Percentiles rank a stretch among this genome's conserved stretches.
Conservation (phyloP, 2,797 vertebrate species). For the Hirundo rustica region DNA sequence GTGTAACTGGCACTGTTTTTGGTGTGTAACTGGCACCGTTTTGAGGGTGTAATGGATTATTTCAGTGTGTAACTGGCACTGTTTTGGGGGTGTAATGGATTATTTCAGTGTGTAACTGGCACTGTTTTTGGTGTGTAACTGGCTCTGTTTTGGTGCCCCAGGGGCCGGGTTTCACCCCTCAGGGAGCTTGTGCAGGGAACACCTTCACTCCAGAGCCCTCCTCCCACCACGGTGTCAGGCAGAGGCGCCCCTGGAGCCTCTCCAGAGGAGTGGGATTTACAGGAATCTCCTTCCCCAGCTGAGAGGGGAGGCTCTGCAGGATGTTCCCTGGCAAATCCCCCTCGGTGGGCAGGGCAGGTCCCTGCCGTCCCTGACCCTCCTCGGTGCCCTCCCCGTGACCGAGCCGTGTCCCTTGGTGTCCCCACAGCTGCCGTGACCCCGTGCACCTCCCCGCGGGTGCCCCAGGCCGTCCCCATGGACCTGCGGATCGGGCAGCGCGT, state of each 20-base stretch:
- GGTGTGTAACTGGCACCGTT: too few relatives aligned
- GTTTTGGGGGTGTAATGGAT: too few relatives aligned
- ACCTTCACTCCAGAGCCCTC: accelerated
- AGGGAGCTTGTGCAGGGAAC: not conserved
- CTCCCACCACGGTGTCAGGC: accelerated
- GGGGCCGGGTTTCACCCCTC: accelerated
- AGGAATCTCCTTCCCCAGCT: not conserved
- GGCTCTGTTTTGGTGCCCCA: not conserved
- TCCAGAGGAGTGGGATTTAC: not conserved
- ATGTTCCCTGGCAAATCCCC: not conserved
- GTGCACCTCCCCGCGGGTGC: slow-evolving; percentile 61
- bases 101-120: too few relatives aligned
- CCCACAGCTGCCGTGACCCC: slow-evolving; percentile 65
- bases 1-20: too few relatives aligned
- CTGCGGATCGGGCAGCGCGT: slow-evolving; percentile 89
- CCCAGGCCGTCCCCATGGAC: slow-evolving; percentile 88
- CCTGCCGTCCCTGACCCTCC: too few relatives aligned
- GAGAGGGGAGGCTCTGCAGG: not conserved
- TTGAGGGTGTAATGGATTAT: too few relatives aligned
- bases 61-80: too few relatives aligned
- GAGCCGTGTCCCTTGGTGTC: not conserved
- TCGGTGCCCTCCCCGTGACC: too few relatives aligned
- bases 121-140: not conserved
- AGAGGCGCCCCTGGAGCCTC: not conserved
- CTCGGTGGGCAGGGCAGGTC: too few relatives aligned